A percentile compares a stretch with the other conserved stretches of the same genome.
phyloP scores from a whole-genome alignment of 2,888 invertebrate genomes.

The Crocallis elinguaria region DNA sequence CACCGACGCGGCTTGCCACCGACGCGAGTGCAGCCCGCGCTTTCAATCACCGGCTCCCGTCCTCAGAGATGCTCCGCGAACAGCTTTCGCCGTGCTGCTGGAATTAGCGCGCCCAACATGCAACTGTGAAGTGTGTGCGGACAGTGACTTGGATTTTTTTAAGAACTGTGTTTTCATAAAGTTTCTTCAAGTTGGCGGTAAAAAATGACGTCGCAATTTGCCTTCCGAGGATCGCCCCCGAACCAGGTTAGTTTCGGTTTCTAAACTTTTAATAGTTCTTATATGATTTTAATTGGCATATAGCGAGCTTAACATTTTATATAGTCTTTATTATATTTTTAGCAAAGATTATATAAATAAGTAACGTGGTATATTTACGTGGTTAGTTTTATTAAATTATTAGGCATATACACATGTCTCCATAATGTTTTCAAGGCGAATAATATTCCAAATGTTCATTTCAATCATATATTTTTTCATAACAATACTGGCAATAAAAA shows the following conservation, averaged over 20 bases:
- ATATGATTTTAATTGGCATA: constrained; percentile 43
- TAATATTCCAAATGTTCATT: not conserved
- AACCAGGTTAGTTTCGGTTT: constrained; percentile 72
- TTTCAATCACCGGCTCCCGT: constrained; percentile 38
- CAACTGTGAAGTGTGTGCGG: constrained; percentile 67
- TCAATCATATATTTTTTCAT: no score
- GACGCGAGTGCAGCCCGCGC: constrained; percentile 62
- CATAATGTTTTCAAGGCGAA: not conserved
- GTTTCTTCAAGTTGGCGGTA: constrained; percentile 53
- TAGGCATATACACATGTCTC: not conserved
- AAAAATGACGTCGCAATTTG: constrained; percentile 83
- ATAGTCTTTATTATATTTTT: constrained; percentile 11
- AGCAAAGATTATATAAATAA: constrained; percentile 1
- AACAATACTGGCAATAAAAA: not conserved
- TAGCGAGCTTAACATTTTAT: constrained; percentile 46
- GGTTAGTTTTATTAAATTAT: not conserved
- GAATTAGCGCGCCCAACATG: constrained; percentile 61
- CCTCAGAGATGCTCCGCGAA: constrained; percentile 51
- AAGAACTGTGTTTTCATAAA: constrained; percentile 60
- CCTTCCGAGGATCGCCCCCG: constrained; percentile 82
- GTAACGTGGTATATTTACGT: constrained; percentile 32
- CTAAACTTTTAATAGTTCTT: constrained; percentile 8
- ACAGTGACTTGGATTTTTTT: constrained; percentile 68
- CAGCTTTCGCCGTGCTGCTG: constrained; percentile 45
- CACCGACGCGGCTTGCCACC: constrained; percentile 52